Conservation (phyloP, 2,888 invertebrate genomes). For the Deroplatys truncata region DNA sequence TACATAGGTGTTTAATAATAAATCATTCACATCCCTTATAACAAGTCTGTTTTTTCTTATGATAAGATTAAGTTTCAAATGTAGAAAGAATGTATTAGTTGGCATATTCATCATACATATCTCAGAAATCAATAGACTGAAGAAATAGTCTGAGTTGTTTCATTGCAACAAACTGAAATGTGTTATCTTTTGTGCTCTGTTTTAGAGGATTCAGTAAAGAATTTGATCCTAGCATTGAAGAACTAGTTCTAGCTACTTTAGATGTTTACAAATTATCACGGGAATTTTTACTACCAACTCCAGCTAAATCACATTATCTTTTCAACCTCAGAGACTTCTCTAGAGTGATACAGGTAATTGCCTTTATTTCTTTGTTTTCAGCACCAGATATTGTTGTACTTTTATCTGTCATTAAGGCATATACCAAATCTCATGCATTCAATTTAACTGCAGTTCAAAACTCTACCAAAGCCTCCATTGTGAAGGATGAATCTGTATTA, state of each 20-base stretch:
- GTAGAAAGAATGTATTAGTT: too few relatives aligned
- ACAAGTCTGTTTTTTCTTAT: too few relatives aligned
- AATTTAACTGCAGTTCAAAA: too few relatives aligned
- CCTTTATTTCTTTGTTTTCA: too few relatives aligned
- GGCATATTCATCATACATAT: too few relatives aligned
- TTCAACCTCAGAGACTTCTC: constrained; percentile 94
- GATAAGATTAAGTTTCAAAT: too few relatives aligned
- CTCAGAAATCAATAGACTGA: too few relatives aligned
- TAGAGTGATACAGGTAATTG: constrained; percentile 73
- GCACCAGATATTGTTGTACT: too few relatives aligned
- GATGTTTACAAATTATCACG: constrained; percentile 81
- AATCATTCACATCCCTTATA: background rate
- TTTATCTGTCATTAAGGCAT: too few relatives aligned
- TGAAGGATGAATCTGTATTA: too few relatives aligned
- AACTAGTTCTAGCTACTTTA: constrained; percentile 82
- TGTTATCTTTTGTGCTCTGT: constrained; percentile 25
- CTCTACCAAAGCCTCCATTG: too few relatives aligned
- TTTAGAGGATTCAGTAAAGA: constrained; percentile 88
- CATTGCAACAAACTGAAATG: background rate
- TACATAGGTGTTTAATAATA: background rate
- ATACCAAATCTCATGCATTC: too few relatives aligned
- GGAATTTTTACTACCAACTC: constrained; percentile 79
- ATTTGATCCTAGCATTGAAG: constrained; percentile 87
- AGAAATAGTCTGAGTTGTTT: background rate
- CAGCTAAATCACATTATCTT: constrained; percentile 89